Conservation (phyloP, 2,888 invertebrate genomes). For the Eupithecia inturbata region DNA sequence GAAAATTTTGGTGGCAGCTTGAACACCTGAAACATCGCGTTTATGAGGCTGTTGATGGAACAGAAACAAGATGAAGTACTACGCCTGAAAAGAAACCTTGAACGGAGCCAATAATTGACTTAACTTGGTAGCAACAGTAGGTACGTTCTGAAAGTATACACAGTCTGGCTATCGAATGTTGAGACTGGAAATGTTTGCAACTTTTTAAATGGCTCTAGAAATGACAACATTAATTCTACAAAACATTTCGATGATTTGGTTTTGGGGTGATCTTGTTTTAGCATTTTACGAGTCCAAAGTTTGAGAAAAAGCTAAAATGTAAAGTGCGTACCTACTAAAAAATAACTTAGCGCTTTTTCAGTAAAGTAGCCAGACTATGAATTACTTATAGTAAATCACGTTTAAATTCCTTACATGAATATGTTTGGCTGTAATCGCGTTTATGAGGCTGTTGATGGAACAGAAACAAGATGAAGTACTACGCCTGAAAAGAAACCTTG, state of each 20-base stretch:
- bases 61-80: background rate
- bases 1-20: constrained; percentile 78
- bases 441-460: background rate
- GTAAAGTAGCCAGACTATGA: background rate
- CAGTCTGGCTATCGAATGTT: background rate
- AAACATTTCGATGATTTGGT: too few relatives aligned
- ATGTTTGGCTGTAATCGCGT: constrained; percentile 68
- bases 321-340: background rate
- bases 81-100: background rate
- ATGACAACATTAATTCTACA: too few relatives aligned
- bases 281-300: too few relatives aligned
- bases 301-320: background rate
- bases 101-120: background rate
- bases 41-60: background rate
- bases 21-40: constrained; percentile 60
- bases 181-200: background rate
- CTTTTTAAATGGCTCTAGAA: background rate
- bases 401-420: constrained; percentile 72
- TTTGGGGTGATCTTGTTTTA: too few relatives aligned
- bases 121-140: background rate
- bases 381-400: background rate
- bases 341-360: background rate
- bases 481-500: background rate
- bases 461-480: background rate
- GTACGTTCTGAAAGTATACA: too few relatives aligned